Evolutionary conservation across 2,888 invertebrate species (phyloP), one percentile per base, ranked within the genome.

Genomic region (Eutolmus rufibarbis): DNA sequence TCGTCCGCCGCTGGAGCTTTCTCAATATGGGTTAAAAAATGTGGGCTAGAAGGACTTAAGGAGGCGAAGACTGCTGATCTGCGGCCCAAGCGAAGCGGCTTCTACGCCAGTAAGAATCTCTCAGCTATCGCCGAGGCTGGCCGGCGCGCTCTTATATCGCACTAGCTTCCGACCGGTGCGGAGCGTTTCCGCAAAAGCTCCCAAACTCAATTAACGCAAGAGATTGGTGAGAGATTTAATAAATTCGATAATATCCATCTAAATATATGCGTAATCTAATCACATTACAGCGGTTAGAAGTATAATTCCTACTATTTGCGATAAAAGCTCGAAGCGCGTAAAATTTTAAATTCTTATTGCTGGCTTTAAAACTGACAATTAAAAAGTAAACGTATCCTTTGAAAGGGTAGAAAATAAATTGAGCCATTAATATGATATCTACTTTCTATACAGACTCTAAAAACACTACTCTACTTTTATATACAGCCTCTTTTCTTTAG

Each of bases 141-240:
- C 57, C 14, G 46, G 19, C 82, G 66, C 37, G 31, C 56, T 43
- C 37, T 79, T 66, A 37, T 7, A 9, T 12, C 78, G 40, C 23
- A 34, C 16, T 19, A 5, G 57, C 66, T n/a, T 23, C 46, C 23
- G 34, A n/a, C 31, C 51, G 9, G 23, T 79, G 9, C 56, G 31
- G 28, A 79, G 37, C 23, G 43, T 82, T 46, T 37, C 34, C 37
- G 2, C n/a, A 82, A 82, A 66, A 82, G 82, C 82, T 82, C 37
- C 34, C 57, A 2, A 37, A 37, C 57, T 82, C 82, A 40, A 82
- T 82, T 82, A 82, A 31, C 66, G 23, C 34, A 40, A 40, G 82
- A 66, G 82, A 82, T 82, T 82, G 57, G 37, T 37, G 82, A 82
- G 82, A 82, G 82, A 57, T 82, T 82, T 82, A 37, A 9, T 57